A percentile compares a stretch with the other conserved stretches of the same genome.
phyloP scores from a whole-genome alignment of 2,113 vertebrate species.

The Eulemur macaco region DNA sequence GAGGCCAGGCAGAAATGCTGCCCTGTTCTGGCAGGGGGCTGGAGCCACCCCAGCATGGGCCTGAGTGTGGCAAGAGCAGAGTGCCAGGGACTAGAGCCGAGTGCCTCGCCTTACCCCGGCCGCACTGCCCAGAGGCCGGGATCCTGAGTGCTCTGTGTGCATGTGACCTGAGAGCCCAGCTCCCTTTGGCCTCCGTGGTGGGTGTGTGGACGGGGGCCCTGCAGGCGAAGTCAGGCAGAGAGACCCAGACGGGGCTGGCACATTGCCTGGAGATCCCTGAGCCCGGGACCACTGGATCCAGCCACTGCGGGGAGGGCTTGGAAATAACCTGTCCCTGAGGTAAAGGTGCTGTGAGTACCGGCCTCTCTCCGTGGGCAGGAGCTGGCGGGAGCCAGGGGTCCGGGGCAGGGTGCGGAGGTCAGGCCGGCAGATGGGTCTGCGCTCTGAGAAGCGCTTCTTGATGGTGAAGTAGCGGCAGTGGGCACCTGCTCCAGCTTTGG shows the following conservation, averaged over 20 bases:
- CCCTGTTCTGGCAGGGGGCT: too few species aligned
- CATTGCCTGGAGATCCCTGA: neutral
- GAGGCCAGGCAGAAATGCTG: neutral
- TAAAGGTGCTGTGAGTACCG: neutral
- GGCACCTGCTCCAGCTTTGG: neutral
- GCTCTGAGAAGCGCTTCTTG: neutral
- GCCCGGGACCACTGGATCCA: accelerated
- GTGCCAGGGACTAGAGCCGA: accelerated
- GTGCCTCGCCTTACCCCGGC: accelerated
- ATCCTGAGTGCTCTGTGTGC: neutral
- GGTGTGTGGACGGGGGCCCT: accelerated
- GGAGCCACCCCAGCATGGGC: neutral
- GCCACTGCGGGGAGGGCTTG: neutral
- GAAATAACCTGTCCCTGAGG: neutral
- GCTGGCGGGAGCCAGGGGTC: neutral
- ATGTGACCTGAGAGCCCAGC: accelerated
- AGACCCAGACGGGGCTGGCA: neutral
- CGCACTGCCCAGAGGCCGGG: accelerated
- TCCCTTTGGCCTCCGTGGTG: neutral
- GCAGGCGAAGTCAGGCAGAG: accelerated
- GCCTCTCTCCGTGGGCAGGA: accelerated
- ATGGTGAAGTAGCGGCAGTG: too few species aligned
- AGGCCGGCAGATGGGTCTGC: accelerated
- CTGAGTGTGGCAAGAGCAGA: neutral
- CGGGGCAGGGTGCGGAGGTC: neutral